Conservation (phyloP, 2,888 invertebrate species). For the Polyploca ridens region DNA sequence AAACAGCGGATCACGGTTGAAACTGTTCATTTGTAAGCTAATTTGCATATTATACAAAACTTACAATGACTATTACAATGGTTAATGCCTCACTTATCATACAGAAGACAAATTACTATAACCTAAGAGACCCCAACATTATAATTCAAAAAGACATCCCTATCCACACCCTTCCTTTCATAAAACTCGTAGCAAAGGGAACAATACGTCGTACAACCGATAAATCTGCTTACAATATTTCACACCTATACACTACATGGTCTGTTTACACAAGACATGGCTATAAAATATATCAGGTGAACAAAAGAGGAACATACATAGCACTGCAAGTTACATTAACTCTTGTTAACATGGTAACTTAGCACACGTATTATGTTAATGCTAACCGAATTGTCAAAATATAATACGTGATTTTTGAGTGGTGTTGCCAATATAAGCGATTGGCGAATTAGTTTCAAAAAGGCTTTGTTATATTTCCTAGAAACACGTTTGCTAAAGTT, state of each 20-base stretch:
- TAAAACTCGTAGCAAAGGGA: constrained; percentile 45
- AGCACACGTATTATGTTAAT: constrained; percentile 68
- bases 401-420: constrained; percentile 53
- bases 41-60: neutral
- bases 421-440: constrained; percentile 29
- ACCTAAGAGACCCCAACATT: constrained; percentile 25
- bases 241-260: constrained; percentile 71
- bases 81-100: constrained; percentile 2
- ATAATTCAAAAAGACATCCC: constrained; percentile 42
- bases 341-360: constrained; percentile 67
- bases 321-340: constrained; percentile 62
- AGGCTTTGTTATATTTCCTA: neutral
- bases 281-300: constrained; percentile 76
- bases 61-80: neutral
- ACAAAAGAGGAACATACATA: constrained; percentile 79
- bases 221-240: constrained; percentile 80
- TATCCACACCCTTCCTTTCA: constrained; percentile 52
- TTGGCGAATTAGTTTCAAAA: constrained; percentile 34
- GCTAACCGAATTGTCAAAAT: constrained; percentile 78
- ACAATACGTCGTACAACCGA: constrained; percentile 73
- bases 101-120: constrained; percentile 14
- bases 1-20: neutral
- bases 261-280: constrained; percentile 82
- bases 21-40: neutral
- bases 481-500: too few relatives aligned